Conservation (phyloP, 2,797 vertebrate species). For the Pangasius mekongensis region DNA sequence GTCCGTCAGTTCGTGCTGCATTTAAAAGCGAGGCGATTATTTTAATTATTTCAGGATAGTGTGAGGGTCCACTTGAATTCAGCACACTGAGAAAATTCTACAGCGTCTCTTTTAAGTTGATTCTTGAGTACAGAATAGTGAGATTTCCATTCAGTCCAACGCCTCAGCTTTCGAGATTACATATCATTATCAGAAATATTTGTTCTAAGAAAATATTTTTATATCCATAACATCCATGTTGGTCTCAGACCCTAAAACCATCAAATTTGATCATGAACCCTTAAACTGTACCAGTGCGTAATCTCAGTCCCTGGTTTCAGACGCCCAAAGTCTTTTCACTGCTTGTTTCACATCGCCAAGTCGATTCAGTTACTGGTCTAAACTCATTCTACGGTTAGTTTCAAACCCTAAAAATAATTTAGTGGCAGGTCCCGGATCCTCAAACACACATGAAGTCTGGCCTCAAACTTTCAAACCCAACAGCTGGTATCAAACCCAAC, state of each 20-base stretch:
- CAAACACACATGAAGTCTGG: background rate
- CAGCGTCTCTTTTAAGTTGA: background rate
- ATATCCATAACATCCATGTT: background rate
- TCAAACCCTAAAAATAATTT: background rate
- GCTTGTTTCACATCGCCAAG: background rate
- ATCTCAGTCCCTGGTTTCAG: background rate
- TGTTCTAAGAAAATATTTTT: background rate
- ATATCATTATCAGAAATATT: background rate
- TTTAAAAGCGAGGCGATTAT: constrained; percentile 42
- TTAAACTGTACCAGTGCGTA: background rate
- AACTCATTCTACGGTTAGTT: background rate
- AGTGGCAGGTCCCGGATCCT: background rate
- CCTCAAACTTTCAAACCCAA: background rate
- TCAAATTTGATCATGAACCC: background rate
- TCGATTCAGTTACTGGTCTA: background rate
- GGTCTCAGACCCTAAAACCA: background rate
- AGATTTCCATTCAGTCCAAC: background rate
- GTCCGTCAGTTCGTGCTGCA: constrained; percentile 6
- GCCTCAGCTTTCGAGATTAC: background rate
- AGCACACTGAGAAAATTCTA: background rate
- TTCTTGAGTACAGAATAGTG: background rate
- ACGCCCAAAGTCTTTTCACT: background rate
- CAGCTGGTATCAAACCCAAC: background rate
- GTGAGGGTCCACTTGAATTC: constrained; percentile 4
- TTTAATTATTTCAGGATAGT: constrained; percentile 41